Evolutionary conservation across 2,888 invertebrate species (phyloP), one percentile per base, ranked within the genome.

Genomic region (Himalopsyche japonica): DNA sequence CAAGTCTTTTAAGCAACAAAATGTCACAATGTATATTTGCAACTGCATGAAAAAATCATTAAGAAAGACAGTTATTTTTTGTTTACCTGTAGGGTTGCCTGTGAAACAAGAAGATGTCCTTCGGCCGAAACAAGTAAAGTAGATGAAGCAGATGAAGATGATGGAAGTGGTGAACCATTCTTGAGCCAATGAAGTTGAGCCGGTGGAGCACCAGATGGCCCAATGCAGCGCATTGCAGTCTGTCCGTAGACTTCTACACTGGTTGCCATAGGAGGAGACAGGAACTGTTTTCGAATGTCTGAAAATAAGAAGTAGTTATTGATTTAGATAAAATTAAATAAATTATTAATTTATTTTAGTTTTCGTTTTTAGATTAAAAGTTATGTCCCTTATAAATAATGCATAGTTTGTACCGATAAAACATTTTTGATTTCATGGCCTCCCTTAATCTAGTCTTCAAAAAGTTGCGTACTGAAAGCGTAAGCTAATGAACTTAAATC

Each of bases 281-380:
- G 95, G 93, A 98, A 98, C 90, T 96, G 95, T 91, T 97, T 98
- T 91, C 96, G 96, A 91, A 98, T 93, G 91, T 96, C 98, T 98
- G 79, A 12, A 84, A 81, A 37, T 49, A 80, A 76, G 32, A 76
- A 20, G 20, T 20, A 57, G 7, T 57, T 20, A 57, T 5, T 20
- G 2, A 24, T 4, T 57, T 20, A 6, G 24, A 57, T 20, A 10
- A 57, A 57, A 57, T 3, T 2, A 49, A 49, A n/a, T n/a, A n/a
- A n/a, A n/a, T n/a, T n/a, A n/a, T n/a, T n/a, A n/a, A n/a, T n/a
- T n/a, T n/a, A n/a, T n/a, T n/a, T n/a, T n/a, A n/a, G n/a, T n/a
- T n/a, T n/a, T n/a, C n/a, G n/a, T n/a, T n/a, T n/a, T n/a, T n/a
- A n/a, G n/a, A n/a, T n/a, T n/a, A n/a, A n/a, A n/a, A n/a, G n/a